Conservation (phyloP, 2,797 vertebrate genomes). For the Cottoperca gobio region DNA sequence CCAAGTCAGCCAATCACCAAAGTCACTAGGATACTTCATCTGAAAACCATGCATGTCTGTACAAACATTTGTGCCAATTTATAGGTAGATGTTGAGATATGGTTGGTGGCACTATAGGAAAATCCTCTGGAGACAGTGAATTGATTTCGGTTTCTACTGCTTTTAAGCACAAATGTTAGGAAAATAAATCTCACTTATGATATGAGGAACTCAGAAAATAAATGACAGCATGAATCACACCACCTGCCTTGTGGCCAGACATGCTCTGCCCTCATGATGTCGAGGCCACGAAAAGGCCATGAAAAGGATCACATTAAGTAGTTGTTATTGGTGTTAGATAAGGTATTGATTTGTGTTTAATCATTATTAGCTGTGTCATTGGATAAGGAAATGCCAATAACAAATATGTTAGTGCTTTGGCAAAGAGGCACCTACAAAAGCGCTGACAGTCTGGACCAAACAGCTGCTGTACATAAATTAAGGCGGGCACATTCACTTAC, state of each 20-base stretch:
- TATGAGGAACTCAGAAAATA: not conserved
- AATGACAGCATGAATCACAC: not conserved
- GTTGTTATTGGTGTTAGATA: slow-evolving; percentile 26
- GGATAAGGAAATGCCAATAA: slow-evolving; percentile 22
- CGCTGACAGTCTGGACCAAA: not conserved
- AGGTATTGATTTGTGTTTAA: slow-evolving; percentile 51
- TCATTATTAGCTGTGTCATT: slow-evolving; percentile 35
- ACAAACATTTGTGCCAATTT: not conserved
- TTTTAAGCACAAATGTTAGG: not conserved
- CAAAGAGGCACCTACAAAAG: slow-evolving; percentile 25
- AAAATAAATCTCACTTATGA: not conserved
- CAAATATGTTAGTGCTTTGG: slow-evolving; percentile 41
- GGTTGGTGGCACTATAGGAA: not conserved
- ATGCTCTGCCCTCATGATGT: not conserved
- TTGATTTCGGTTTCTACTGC: not conserved
- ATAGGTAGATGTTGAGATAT: not conserved
- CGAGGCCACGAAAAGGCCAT: no score
- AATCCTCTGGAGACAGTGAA: no score
- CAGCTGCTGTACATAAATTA: slow-evolving; percentile 40
- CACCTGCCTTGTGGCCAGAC: not conserved
- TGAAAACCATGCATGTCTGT: not conserved
- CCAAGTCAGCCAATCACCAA: not conserved
- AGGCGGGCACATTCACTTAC: slow-evolving; percentile 21
- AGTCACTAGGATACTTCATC: not conserved
- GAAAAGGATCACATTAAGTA: slow-evolving; percentile 5